Evolutionary conservation across 2,888 invertebrate species (phyloP).

Genomic region (Drosophila rubida): DNA sequence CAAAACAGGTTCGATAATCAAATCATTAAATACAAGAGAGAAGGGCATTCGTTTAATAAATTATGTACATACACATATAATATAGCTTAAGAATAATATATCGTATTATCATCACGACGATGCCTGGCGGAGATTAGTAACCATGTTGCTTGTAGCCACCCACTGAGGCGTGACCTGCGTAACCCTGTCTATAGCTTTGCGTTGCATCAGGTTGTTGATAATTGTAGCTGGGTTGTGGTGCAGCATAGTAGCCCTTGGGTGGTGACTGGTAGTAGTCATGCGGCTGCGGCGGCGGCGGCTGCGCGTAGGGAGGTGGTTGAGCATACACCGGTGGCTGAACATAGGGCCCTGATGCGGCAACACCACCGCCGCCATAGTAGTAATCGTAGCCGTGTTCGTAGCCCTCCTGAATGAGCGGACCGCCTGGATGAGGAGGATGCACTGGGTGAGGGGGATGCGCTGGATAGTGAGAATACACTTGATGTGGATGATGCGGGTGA

Average conservation of each 20-base stretch:
- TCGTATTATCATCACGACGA: neutral
- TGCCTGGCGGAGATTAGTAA: neutral
- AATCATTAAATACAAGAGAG: slow-evolving; percentile 4
- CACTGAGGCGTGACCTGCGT: slow-evolving; percentile 11
- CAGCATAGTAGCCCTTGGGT: slow-evolving; percentile 40
- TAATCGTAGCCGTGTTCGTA: slow-evolving; percentile 74
- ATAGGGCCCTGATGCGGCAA: neutral
- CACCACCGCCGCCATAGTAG: slow-evolving; percentile 62
- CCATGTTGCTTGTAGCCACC: slow-evolving; percentile 41
- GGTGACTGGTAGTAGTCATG: slow-evolving; percentile 45
- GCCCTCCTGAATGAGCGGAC: slow-evolving; percentile 64
- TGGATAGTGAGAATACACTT: neutral
- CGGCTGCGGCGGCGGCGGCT: slow-evolving; percentile 26
- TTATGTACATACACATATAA: slow-evolving; percentile 9
- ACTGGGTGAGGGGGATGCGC: slow-evolving; percentile 3
- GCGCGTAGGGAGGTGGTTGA: slow-evolving; percentile 18
- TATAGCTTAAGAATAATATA: neutral
- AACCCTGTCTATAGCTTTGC: slow-evolving; percentile 37
- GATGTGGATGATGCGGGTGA: neutral
- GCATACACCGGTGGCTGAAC: slow-evolving; percentile 36
- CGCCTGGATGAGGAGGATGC: slow-evolving; percentile 14
- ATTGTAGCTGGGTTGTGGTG: slow-evolving; percentile 36
- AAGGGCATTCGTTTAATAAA: slow-evolving; percentile 19
- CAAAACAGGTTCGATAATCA: slow-evolving; percentile 59
- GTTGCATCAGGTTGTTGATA: slow-evolving; percentile 6